Percentiles rank a stretch among this genome's conserved stretches.
phyloP scores from a whole-genome alignment of 2,797 vertebrate species.

The Discoglossus pictus region DNA sequence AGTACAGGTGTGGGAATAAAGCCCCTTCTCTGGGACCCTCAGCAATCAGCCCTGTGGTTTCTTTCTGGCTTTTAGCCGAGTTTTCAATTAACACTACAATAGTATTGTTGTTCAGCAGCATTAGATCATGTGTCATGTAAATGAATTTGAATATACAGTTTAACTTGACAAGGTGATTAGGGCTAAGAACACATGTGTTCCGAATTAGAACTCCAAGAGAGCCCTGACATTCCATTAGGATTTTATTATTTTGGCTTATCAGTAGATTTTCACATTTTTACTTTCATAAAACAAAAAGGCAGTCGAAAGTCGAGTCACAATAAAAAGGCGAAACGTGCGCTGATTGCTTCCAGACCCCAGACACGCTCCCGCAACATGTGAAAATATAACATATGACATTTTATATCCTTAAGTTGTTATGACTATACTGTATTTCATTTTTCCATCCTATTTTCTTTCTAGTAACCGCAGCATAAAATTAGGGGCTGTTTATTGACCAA shows the following conservation, averaged over 20 bases:
- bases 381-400: conserved; percentile 6
- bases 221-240: conserved; percentile 67
- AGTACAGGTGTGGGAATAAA: conserved; percentile 80
- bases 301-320: conserved; percentile 54
- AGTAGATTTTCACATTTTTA: conserved; percentile 73
- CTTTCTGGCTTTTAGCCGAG: conserved; percentile 68
- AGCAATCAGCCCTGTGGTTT: conserved; percentile 74
- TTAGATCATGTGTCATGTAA: conserved; percentile 80
- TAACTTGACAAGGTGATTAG: conserved; percentile 77
- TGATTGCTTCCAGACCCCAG: conserved; percentile 53
- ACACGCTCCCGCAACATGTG: conserved; percentile 43
- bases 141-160: conserved; percentile 74
- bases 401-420: no score
- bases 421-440: conserved; percentile 47
- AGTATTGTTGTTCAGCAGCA: conserved; percentile 77
- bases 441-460: conserved; percentile 51
- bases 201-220: conserved; percentile 69
- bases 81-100: conserved; percentile 78
- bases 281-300: conserved; percentile 62
- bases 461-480: conserved; percentile 24
- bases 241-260: conserved; percentile 76
- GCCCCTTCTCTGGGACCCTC: conserved; percentile 69
- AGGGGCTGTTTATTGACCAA: neutral
- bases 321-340: conserved; percentile 58
- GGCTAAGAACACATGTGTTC: conserved; percentile 76